These are phyloP conservation scores for Apeira syringaria DNA, from an alignment of 2,888 invertebrate species.

Conservation along the genomic window DNA sequence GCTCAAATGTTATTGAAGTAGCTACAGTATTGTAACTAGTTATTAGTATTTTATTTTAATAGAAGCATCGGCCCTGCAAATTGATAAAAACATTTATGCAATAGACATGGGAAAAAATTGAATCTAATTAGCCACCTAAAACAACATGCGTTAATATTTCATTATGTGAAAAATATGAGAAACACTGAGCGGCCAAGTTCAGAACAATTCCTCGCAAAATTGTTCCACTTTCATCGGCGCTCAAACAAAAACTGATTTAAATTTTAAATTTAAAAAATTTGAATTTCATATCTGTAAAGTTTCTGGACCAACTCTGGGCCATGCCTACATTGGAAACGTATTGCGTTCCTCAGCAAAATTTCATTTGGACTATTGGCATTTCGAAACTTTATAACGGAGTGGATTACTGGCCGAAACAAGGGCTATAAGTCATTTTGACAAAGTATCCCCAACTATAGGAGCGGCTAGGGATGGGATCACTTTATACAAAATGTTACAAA, in stretches of 20 bases:
- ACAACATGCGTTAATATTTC: no score
- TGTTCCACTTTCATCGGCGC: slow-evolving; percentile 17
- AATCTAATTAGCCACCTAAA: no score
- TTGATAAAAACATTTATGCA: no score
- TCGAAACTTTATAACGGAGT: slow-evolving; percentile 15
- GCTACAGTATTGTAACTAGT: no score
- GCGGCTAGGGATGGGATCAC: slow-evolving; percentile 12
- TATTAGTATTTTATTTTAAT: no score
- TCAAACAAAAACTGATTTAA: slow-evolving; percentile 33
- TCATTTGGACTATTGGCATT: slow-evolving; percentile 18
- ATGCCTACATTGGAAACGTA: slow-evolving; percentile 10
- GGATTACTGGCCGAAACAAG: slow-evolving; percentile 22
- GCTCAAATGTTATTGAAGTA: no score
- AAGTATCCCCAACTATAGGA: slow-evolving; percentile 20
- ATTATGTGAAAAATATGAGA: slow-evolving; percentile 4
- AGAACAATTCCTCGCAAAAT: slow-evolving; percentile 2
- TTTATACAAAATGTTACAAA: no score
- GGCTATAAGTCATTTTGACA: slow-evolving; percentile 28
- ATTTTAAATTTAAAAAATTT: slow-evolving; percentile 32
- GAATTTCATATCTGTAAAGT: slow-evolving; percentile 28
- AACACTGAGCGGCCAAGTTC: background rate
- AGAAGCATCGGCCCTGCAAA: no score
- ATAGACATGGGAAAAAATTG: no score
- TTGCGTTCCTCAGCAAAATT: slow-evolving; percentile 12
- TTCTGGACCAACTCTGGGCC: slow-evolving; percentile 1